A percentile compares a stretch with the other conserved stretches of the same genome.
Conservation (phyloP, 2,797 vertebrate species). For the Gallinago solitaria region DNA sequence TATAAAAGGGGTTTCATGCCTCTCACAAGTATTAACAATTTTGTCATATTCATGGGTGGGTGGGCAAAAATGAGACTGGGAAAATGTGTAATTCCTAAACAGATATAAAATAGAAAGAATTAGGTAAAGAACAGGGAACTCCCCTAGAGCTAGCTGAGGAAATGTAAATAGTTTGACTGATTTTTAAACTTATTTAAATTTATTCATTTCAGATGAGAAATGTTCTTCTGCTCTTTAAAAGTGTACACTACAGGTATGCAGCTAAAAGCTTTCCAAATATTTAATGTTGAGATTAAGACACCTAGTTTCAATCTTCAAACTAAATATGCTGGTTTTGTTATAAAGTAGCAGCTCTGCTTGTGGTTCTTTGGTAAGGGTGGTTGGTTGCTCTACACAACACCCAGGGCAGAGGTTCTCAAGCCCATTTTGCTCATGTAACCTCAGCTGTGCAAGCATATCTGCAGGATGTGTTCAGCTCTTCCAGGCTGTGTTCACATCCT, state of each 20-base stretch:
- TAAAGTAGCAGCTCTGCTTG: neutral
- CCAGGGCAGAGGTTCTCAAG: neutral
- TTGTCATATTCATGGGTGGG: neutral
- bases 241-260: neutral
- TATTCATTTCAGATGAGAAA: neutral
- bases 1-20: neutral
- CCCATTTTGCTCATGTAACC: neutral
- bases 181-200: neutral
- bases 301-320: neutral
- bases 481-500: accelerated
- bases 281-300: neutral
- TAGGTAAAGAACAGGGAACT: neutral
- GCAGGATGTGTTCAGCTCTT: neutral
- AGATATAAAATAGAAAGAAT: neutral
- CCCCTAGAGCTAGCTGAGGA: neutral
- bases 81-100: neutral
- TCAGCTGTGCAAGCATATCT: neutral
- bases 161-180: neutral
- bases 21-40: neutral
- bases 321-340: neutral
- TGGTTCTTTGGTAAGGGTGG: neutral
- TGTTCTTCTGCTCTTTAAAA: neutral
- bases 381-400: accelerated
- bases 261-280: neutral
- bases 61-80: neutral